phyloP scores from a whole-genome alignment of 1,140 invertebrate genomes.

The Nephotettix cincticeps region DNA sequence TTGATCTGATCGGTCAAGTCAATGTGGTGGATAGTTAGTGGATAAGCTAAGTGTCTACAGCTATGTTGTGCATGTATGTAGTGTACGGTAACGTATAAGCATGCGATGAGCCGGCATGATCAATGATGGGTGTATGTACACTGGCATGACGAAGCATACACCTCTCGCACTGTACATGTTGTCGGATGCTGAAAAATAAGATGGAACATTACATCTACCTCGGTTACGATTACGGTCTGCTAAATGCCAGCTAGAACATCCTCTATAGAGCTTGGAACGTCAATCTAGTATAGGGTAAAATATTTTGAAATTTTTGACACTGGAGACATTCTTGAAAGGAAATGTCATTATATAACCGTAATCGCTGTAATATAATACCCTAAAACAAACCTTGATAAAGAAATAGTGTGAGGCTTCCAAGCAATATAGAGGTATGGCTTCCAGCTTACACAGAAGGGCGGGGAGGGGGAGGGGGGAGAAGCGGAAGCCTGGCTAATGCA shows the following conservation, averaged over 20 bases:
- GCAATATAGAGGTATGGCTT: constrained; percentile 15
- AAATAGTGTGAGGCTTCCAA: constrained; percentile 12
- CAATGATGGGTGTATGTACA: constrained; percentile 14
- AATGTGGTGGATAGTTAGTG: too few relatives aligned
- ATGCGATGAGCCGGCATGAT: constrained; percentile 13
- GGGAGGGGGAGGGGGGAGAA: background rate
- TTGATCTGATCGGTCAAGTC: too few relatives aligned
- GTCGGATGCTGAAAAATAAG: background rate
- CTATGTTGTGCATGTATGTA: constrained; percentile 1
- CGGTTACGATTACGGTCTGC: too few relatives aligned
- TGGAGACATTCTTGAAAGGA: background rate
- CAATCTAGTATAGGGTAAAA: background rate
- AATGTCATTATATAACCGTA: background rate
- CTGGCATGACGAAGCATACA: constrained; percentile 19
- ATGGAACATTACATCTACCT: constrained; percentile 12
- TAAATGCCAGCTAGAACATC: background rate
- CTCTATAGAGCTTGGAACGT: background rate
- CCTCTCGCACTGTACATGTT: constrained; percentile 2
- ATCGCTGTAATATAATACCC: constrained; percentile 17
- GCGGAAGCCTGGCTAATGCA: constrained; percentile 23
- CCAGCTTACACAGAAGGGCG: constrained; percentile 23
- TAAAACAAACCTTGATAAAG: constrained; percentile 15
- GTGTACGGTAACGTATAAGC: background rate
- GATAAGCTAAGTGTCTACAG: background rate
- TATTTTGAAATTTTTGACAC: background rate